A percentile compares a stretch with the other conserved stretches of the same genome.
phyloP scores from a whole-genome alignment of 2,888 invertebrate genomes.

The Cataglyphis cursor region DNA sequence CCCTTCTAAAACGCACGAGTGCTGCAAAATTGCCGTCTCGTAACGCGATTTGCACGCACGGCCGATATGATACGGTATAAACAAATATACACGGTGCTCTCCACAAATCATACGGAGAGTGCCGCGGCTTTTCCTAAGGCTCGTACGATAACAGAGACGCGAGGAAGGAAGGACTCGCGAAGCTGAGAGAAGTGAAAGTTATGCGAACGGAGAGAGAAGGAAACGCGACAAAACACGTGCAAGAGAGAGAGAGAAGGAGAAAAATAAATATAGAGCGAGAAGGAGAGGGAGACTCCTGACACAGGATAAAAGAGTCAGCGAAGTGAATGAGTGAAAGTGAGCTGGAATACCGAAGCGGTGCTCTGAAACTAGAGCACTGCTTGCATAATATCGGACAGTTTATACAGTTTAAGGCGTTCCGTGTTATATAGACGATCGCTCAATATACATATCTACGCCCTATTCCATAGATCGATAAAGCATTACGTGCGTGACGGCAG shows the following conservation, averaged over 20 bases:
- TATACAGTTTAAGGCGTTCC: slow-evolving; percentile 78
- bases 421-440: slow-evolving; percentile 25
- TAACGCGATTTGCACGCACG: slow-evolving; percentile 14
- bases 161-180: slow-evolving; percentile 71
- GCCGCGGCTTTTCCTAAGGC: slow-evolving; percentile 62
- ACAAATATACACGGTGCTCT: slow-evolving; percentile 36
- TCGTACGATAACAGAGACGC: slow-evolving; percentile 42
- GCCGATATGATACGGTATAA: slow-evolving; percentile 17
- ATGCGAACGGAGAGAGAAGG: slow-evolving; percentile 66
- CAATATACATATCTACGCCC: neutral
- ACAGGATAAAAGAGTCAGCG: slow-evolving; percentile 76
- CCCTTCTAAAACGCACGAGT: slow-evolving; percentile 12
- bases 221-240: slow-evolving; percentile 14
- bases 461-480: slow-evolving; percentile 36
- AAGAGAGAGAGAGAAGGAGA: neutral
- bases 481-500: slow-evolving; percentile 1
- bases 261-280: slow-evolving; percentile 36
- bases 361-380: slow-evolving; percentile 85
- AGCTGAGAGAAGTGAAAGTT: slow-evolving; percentile 81
- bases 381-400: slow-evolving; percentile 85
- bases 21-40: slow-evolving; percentile 28
- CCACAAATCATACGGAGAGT: slow-evolving; percentile 60
- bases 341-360: slow-evolving; percentile 82
- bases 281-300: slow-evolving; percentile 53
- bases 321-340: slow-evolving; percentile 85